These are phyloP conservation scores for Hoplodrina ambigua DNA, from an alignment of 2,888 invertebrate genomes.

Conservation along the genomic window DNA sequence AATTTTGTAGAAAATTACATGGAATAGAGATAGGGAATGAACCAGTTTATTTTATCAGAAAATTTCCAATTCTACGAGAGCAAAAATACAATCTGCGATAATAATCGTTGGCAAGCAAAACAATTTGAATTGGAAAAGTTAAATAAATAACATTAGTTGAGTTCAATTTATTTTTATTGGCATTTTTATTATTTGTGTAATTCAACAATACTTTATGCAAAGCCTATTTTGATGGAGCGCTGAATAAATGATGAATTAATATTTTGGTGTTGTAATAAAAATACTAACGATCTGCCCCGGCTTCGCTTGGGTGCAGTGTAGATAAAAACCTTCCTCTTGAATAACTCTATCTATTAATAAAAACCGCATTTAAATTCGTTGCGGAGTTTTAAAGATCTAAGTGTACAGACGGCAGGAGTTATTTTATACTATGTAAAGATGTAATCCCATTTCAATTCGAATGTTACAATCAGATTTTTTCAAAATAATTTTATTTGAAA, in stretches of 20 bases:
- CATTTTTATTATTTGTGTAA: conserved; percentile 37
- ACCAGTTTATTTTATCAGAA: conserved; percentile 45
- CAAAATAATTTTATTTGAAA: too few relatives aligned
- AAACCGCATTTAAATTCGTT: too few relatives aligned
- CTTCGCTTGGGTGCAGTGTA: too few relatives aligned
- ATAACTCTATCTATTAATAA: too few relatives aligned
- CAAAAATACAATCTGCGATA: conserved; percentile 56
- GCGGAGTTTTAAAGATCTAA: too few relatives aligned
- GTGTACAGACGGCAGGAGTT: too few relatives aligned
- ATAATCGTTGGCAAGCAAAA: conserved; percentile 58
- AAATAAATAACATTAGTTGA: conserved; percentile 56
- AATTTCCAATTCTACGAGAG: conserved; percentile 45
- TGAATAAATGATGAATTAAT: conserved; percentile 24
- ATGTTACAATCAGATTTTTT: too few relatives aligned
- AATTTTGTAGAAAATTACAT: conserved; percentile 26
- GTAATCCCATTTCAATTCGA: too few relatives aligned
- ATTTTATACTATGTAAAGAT: too few relatives aligned
- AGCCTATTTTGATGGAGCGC: conserved; percentile 28
- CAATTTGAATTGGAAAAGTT: conserved; percentile 58
- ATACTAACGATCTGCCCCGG: too few relatives aligned
- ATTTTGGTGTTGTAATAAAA: conserved; percentile 1
- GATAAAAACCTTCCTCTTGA: too few relatives aligned
- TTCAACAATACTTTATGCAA: conserved; percentile 45
- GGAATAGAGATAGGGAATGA: conserved; percentile 29
- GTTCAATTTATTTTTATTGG: conserved; percentile 54